Base-by-base conservation (phyloP, 2,113 vertebrate species). In the Podiceps cristatus region DNA sequence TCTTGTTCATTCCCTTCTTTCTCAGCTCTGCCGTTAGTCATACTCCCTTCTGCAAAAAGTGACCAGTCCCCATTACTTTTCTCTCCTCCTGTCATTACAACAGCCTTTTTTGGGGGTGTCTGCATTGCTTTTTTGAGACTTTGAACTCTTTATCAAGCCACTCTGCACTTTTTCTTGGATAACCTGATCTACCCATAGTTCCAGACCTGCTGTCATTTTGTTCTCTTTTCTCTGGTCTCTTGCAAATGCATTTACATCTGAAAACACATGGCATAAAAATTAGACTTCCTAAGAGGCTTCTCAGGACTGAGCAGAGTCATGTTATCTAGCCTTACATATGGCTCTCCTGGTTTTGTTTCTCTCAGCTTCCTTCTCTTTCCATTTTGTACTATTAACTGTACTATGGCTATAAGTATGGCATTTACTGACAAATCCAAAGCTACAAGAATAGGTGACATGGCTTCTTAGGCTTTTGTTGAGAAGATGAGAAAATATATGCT, bases 391-490 rank as follows among this genome's bases (percentile, higher is more conserved):
- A 40, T 22, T 62, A 72, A 40, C 8, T 1, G 1, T 79, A 24
- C 37, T 75, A 19, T 29, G 69, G 10, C 35, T 55, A 2, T 14
- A 37, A n/a, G 7, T n/a, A 50, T 0, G 0, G 23, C 55, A 40
- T 88, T 71, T 75, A 50, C 37, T 28, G 20, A 71, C 23, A 90
- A 88, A 88, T 50, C 9, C 50, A 60, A 87, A 87, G 19, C 14
- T 69, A 31, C 56, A 58, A 42, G 62, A 91, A 64, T 47, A 53
- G 6, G 19, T 3, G 3, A 94, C 27, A 47, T 45, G 13, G 18
- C 4, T 86, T 66, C 47, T 86, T 37, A 44, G 17, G 77, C 9
- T 10, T 84, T 69, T 62, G 3, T 45, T 59, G 35, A 78, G 69
- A 84, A 14, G 40, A 56, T 71, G 7, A 69, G 64, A 87, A 94